These are phyloP conservation scores for Nebria ingens DNA, from an alignment of 1,140 invertebrate species.

Conservation along the genomic window DNA sequence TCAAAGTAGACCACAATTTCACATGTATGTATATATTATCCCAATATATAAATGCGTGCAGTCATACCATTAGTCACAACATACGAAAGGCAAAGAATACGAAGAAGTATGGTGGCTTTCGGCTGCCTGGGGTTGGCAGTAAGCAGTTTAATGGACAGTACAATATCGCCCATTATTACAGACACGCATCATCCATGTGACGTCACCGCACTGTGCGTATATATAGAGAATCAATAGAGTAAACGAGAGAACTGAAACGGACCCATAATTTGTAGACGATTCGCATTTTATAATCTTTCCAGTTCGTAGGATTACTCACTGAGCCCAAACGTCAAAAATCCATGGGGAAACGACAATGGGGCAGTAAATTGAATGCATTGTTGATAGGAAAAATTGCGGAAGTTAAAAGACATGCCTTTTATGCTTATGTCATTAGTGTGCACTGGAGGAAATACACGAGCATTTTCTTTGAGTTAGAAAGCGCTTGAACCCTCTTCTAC, in stretches of 20 bases:
- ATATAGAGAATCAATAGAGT: too few relatives aligned
- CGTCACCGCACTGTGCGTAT: background rate
- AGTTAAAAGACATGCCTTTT: background rate
- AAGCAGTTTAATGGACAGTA: slow-evolving; percentile 2
- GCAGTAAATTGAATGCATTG: slow-evolving; percentile 6
- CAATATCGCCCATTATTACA: slow-evolving; percentile 3
- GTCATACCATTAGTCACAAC: too few relatives aligned
- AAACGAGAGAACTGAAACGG: too few relatives aligned
- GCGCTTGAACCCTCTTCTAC: too few relatives aligned
- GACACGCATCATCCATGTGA: background rate
- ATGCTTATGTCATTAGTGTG: background rate
- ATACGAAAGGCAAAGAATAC: too few relatives aligned
- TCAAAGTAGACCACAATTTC: too few relatives aligned
- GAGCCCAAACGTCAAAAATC: background rate
- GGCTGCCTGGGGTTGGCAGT: background rate
- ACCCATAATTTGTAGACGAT: background rate
- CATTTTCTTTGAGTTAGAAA: too few relatives aligned
- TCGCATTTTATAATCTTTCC: slow-evolving; percentile 8
- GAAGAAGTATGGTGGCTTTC: too few relatives aligned
- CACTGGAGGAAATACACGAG: too few relatives aligned
- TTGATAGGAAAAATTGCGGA: background rate
- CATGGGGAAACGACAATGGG: background rate
- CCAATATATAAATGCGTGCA: too few relatives aligned
- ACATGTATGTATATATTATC: too few relatives aligned
- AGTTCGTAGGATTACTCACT: background rate